These are phyloP conservation scores for Nysson spinosus DNA, from an alignment of 2,888 invertebrate species.

Conservation along the genomic window DNA sequence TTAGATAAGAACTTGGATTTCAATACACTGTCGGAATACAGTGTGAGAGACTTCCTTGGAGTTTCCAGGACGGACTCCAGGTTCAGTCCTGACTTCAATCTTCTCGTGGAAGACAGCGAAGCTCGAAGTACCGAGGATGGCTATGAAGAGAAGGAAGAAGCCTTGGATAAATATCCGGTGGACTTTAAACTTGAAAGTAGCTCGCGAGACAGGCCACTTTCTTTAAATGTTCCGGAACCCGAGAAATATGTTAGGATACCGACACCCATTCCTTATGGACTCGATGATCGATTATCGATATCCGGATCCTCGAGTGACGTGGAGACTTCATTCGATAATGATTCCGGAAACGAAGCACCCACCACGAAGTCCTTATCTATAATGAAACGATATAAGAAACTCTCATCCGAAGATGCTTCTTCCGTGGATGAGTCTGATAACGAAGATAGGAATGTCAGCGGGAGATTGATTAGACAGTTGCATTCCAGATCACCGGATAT, in stretches of 20 bases:
- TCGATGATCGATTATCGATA: constrained; percentile 59
- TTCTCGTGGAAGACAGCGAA: constrained; percentile 30
- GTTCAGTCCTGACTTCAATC: constrained; percentile 42
- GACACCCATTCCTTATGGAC: constrained; percentile 68
- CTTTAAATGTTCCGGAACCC: constrained; percentile 24
- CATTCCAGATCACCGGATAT: constrained; percentile 49
- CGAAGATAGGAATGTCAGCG: constrained; percentile 21
- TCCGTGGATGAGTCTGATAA: constrained; percentile 59
- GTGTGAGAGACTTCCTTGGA: constrained; percentile 60
- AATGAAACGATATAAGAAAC: constrained; percentile 53
- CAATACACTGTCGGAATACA: constrained; percentile 66
- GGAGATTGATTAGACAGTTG: constrained; percentile 25
- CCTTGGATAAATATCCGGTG: constrained; percentile 28
- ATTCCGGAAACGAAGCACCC: constrained; percentile 70
- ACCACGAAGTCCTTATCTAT: constrained; percentile 51
- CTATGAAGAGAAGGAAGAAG: constrained; percentile 27
- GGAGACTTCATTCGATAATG: constrained; percentile 64
- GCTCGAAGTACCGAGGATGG: constrained; percentile 12
- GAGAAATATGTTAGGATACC: constrained; percentile 68
- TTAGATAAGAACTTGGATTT: constrained; percentile 63
- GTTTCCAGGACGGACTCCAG: constrained; percentile 46
- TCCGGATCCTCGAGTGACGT: constrained; percentile 63
- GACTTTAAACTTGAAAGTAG: constrained; percentile 31
- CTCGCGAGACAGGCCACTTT: constrained; percentile 37
- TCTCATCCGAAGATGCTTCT: constrained; percentile 61